Percentiles rank a stretch among this genome's conserved stretches.
Evolutionary conservation across 35 echinoderm and acorn worm species (phyloP).

Genomic region (Hemicentrotus pulcherrimus): DNA sequence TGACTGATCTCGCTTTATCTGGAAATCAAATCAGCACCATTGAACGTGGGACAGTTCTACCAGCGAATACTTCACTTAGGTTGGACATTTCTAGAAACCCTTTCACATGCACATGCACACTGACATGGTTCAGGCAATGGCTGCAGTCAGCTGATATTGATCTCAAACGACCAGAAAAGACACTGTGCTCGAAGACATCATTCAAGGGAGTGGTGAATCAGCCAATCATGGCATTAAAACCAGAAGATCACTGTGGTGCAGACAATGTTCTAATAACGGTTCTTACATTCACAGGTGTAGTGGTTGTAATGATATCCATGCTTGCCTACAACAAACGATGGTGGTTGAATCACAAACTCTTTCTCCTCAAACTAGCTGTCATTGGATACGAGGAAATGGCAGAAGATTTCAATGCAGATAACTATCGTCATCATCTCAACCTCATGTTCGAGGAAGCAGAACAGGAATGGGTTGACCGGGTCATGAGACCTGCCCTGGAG

Average conservation of each 20-base stretch:
- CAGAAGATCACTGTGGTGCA: neutral
- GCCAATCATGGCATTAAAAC: neutral
- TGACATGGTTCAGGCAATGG: constrained; percentile 24
- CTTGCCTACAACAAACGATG: constrained; percentile 14
- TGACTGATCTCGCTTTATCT: neutral
- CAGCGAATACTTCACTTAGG: neutral
- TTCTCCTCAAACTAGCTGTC: neutral
- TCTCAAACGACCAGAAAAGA: neutral
- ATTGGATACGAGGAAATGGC: neutral
- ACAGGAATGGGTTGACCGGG: neutral
- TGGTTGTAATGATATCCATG: neutral
- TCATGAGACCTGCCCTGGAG: constrained; percentile 9
- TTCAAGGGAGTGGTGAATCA: neutral
- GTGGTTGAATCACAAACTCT: constrained; percentile 47
- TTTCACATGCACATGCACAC: neutral
- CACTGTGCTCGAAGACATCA: neutral
- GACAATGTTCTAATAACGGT: neutral
- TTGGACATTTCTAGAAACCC: constrained; percentile 28
- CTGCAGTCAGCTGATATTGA: neutral
- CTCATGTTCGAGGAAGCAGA: constrained; percentile 33
- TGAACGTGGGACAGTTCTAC: neutral
- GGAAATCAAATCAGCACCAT: constrained; percentile 49
- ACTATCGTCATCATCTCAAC: constrained; percentile 23
- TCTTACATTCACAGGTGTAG: neutral
- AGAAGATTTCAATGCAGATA: neutral